phyloP scores from a whole-genome alignment of 2,797 vertebrate species.

The Microcaecilia unicolor region DNA sequence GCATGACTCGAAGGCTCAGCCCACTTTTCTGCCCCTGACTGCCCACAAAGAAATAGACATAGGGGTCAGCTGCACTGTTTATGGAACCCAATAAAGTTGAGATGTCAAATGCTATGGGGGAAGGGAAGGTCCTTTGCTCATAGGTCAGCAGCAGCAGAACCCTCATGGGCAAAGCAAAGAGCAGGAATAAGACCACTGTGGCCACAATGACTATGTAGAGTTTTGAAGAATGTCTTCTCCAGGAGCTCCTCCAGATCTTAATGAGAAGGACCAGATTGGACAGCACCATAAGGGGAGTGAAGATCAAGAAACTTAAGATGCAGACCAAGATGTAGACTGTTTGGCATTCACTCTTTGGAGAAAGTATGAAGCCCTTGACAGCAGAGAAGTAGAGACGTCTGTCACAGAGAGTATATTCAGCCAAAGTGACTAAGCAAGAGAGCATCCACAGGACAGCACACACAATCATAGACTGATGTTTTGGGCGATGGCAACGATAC shows the following conservation, averaged over 20 bases:
- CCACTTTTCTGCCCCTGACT: constrained; percentile 54
- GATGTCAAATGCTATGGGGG: constrained; percentile 31
- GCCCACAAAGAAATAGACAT: constrained; percentile 60
- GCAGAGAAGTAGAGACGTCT: not conserved
- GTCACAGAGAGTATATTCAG: constrained; percentile 40
- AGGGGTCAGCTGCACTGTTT: constrained; percentile 52
- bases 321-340: constrained; percentile 43
- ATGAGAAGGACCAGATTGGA: constrained; percentile 46
- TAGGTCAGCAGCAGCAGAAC: constrained; percentile 1
- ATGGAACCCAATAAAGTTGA: constrained; percentile 48
- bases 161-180: constrained; percentile 50
- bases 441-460: constrained; percentile 51
- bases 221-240: constrained; percentile 39
- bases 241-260: constrained; percentile 39
- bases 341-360: constrained; percentile 34
- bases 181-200: constrained; percentile 48
- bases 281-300: constrained; percentile 52
- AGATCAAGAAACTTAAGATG: constrained; percentile 51
- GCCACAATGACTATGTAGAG: constrained; percentile 50
- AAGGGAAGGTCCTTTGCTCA: constrained; percentile 24
- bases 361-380: too few species aligned
- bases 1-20: constrained; percentile 54
- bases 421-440: constrained; percentile 48
- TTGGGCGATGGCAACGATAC: constrained; percentile 49
- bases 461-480: constrained; percentile 43